Evolutionary conservation across 2,888 invertebrate genomes (phyloP), one percentile per base, ranked within the genome.

Genomic region (Xestia ashworthii): DNA sequence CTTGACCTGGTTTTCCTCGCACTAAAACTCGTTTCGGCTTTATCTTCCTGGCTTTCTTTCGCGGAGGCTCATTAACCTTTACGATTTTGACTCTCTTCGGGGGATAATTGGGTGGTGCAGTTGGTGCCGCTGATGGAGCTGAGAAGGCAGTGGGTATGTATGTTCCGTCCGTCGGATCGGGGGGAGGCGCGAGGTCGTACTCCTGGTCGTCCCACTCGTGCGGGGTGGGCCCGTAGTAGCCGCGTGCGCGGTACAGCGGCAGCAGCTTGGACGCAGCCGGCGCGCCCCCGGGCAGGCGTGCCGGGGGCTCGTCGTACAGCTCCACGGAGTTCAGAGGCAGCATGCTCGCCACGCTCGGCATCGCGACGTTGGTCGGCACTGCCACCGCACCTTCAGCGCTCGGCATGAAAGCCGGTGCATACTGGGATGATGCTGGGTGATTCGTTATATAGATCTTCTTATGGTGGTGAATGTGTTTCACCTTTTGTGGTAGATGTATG

Each of bases 401-500:
- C 77, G 96, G 95, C 92, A 96, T 91, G 87, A 92, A 96, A 41
- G 96, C 95, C 82, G 97, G 96, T 73, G 96, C 96, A 91, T 96
- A 96, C 84, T 96, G 96, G 44, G 96, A 94, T 84, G 94, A 87
- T 76, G 96, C 95, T 81, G 96, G 94, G 89, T 97, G 96, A 89
- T 97, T 96, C 82, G 97, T 97, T 83, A 97, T 97, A 87, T 97
- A 97, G 88, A 97, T 95, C 91, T 97, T 97, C 93, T 97, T 97
- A 86, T 97, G 97, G 88, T 97, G 97, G 90, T 97, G 96, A 90
- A 97, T 97, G 89, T 97, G 97, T 93, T 96, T 97, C 92, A 97
- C 97, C 91, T 96, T 96, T 93, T 97, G 96, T 90, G 97, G 97
- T 93, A 97, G 95, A 94, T 97, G 97, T 92, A 97, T 97, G 92